Percentiles rank a stretch among this genome's conserved stretches.
phyloP scores from a whole-genome alignment of 2,888 invertebrate genomes.

The Aporophyla lueneburgensis region DNA sequence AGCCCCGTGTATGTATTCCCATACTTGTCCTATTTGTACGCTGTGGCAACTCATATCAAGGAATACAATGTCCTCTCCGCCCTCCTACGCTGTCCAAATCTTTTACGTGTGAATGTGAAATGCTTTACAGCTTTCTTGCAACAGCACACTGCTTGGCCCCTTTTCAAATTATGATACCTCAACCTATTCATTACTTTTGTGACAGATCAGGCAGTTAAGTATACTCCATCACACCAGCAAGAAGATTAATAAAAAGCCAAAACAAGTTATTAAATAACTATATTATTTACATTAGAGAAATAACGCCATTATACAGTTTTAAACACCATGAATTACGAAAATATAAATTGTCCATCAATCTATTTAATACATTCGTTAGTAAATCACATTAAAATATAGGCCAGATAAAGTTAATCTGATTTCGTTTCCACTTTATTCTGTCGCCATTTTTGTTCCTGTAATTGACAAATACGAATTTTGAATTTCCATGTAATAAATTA shows the following conservation, averaged over 20 bases:
- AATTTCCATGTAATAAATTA: constrained; percentile 38
- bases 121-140: background rate
- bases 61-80: background rate
- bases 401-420: constrained; percentile 76
- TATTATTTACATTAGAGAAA: constrained; percentile 80
- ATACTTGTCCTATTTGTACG: background rate
- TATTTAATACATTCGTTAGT: constrained; percentile 66
- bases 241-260: constrained; percentile 66
- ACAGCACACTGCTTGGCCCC: background rate
- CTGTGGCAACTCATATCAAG: background rate
- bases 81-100: background rate
- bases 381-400: constrained; percentile 63
- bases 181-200: background rate
- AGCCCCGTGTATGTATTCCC: background rate
- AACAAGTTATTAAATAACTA: constrained; percentile 75
- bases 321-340: constrained; percentile 78
- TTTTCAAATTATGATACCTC: background rate
- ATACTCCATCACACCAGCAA: constrained; percentile 13
- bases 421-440: constrained; percentile 87
- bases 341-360: constrained; percentile 75
- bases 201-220: background rate
- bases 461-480: constrained; percentile 69
- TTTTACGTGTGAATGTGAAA: background rate
- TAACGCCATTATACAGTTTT: constrained; percentile 77
- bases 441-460: constrained; percentile 89